A percentile compares a stretch with the other conserved stretches of the same genome.
phyloP scores from a whole-genome alignment of 2,113 vertebrate genomes.

The Atrichornis clamosus region DNA sequence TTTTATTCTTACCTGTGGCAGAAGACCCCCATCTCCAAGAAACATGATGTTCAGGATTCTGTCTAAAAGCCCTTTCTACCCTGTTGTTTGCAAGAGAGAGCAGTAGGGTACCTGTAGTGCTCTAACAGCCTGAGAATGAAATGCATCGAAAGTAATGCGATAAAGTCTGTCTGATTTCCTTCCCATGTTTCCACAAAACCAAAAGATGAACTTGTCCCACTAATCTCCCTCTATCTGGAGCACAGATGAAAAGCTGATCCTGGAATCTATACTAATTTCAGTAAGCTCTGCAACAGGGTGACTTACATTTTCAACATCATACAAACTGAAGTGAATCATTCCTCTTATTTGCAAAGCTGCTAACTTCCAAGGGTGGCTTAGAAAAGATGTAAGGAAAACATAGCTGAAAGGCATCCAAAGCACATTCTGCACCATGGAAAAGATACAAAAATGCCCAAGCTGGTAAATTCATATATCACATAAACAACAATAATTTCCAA shows the following conservation, averaged over 20 bases:
- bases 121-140: neutral
- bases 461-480: neutral
- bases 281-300: neutral
- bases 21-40: neutral
- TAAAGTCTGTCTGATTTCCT: neutral
- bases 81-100: neutral
- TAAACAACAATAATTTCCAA: neutral
- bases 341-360: constrained; percentile 8
- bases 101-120: neutral
- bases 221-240: neutral
- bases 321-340: constrained; percentile 8
- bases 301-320: neutral
- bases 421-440: neutral
- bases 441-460: neutral
- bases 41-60: neutral
- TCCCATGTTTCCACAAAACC: neutral
- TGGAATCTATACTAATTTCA: neutral
- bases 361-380: neutral
- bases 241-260: neutral
- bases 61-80: neutral
- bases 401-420: neutral
- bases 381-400: neutral
- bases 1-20: neutral
- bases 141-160: neutral
- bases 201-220: neutral